Percentiles rank a stretch among this genome's conserved stretches.
Conservation (phyloP, 2,888 invertebrate genomes). For the Cylindroiulus punctatus region DNA sequence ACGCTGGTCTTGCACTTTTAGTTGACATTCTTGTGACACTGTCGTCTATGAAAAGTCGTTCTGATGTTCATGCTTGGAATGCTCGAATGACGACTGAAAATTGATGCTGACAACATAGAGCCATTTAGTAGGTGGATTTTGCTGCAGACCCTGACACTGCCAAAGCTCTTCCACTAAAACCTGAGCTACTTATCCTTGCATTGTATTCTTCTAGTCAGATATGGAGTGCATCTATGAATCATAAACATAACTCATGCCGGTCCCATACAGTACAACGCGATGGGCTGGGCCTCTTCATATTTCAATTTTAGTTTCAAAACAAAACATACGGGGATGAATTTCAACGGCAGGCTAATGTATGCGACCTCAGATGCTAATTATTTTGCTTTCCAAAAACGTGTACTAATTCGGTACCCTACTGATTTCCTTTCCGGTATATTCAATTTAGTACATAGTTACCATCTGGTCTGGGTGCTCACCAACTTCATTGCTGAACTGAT, state of each 20-base stretch:
- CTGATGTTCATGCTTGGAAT: constrained; percentile 56
- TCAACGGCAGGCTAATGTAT: too few relatives aligned
- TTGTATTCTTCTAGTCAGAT: constrained; percentile 42
- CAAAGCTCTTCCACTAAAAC: constrained; percentile 20
- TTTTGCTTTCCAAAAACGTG: too few relatives aligned
- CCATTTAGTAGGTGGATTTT: constrained; percentile 30
- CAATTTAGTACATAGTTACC: too few relatives aligned
- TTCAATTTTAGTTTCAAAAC: too few relatives aligned
- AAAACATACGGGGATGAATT: too few relatives aligned
- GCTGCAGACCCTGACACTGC: constrained; percentile 12
- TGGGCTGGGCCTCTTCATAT: too few relatives aligned
- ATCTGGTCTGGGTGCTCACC: too few relatives aligned
- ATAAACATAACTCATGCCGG: constrained; percentile 20
- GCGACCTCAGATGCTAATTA: too few relatives aligned
- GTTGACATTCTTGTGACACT: constrained; percentile 53
- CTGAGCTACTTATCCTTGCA: constrained; percentile 30
- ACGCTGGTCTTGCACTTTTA: constrained; percentile 52
- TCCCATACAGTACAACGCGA: background rate
- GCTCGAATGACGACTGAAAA: constrained; percentile 54
- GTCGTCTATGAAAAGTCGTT: constrained; percentile 55
- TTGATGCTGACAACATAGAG: constrained; percentile 53
- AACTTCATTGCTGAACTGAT: too few relatives aligned
- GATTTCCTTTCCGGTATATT: too few relatives aligned
- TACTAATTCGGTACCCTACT: too few relatives aligned
- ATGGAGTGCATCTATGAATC: constrained; percentile 33